A percentile compares a stretch with the other conserved stretches of the same genome.
These are phyloP conservation scores for Spodoptera exigua DNA, from an alignment of 2,888 invertebrate genomes.

Conservation along the genomic window DNA sequence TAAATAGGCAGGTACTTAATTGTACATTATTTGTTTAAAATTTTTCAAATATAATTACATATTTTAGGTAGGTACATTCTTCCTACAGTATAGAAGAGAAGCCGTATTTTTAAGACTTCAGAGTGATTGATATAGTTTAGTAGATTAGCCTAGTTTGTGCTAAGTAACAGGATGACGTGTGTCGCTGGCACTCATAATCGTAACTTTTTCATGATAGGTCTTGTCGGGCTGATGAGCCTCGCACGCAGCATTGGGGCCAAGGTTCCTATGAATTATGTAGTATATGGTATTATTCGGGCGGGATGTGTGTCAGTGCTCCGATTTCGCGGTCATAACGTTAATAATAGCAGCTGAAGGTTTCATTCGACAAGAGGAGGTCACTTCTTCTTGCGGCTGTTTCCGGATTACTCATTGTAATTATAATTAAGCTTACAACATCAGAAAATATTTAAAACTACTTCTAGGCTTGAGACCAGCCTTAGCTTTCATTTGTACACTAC, in stretches of 20 bases:
- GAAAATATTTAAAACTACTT: conserved; percentile 32
- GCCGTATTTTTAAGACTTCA: background rate
- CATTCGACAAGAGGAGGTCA: conserved; percentile 83
- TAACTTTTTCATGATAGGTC: conserved; percentile 54
- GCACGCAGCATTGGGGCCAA: conserved; percentile 82
- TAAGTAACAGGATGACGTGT: conserved; percentile 20
- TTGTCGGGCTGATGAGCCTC: conserved; percentile 62
- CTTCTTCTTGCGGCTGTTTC: conserved; percentile 77
- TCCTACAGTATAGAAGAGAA: background rate
- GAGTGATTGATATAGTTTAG: background rate
- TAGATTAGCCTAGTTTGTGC: conserved; percentile 7
- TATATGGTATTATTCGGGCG: conserved; percentile 87
- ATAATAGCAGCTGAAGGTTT: conserved; percentile 86
- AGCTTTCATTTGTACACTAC: conserved; percentile 21
- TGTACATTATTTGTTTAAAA: conserved; percentile 9
- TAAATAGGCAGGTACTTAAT: conserved; percentile 13
- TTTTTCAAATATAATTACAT: conserved; percentile 2
- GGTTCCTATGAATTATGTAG: conserved; percentile 87
- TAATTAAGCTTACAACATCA: conserved; percentile 42
- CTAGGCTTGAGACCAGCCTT: conserved; percentile 24
- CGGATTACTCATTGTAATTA: conserved; percentile 72
- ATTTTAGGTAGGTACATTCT: conserved; percentile 1
- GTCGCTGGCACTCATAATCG: conserved; percentile 33
- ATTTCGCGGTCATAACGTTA: conserved; percentile 85
- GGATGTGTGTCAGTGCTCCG: conserved; percentile 85